Base-by-base conservation (phyloP, 2,113 vertebrate species). In the Galbula dea region DNA sequence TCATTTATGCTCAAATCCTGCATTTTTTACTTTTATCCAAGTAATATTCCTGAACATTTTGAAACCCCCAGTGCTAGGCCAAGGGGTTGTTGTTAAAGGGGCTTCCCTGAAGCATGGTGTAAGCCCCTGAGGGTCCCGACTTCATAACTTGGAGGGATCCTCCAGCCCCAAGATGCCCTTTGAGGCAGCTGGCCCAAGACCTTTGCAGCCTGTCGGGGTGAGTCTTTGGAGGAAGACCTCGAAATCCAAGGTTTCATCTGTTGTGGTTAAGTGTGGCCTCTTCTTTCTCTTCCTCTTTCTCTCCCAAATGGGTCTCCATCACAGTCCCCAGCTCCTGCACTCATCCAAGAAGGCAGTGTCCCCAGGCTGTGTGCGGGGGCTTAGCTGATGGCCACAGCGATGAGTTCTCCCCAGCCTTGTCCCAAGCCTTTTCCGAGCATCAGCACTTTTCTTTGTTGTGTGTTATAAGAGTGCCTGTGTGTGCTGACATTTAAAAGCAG, bases 401-500 rank as follows among this genome's bases (percentile, higher is more conserved):
- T 46, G 66, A 57, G 71, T 62, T 43, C 37, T 87, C 68, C 65
- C 89, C 82, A 77, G 87, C 61, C 63, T 39, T n/a, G 73, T 30
- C 82, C 81, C 6, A 2, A 51, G 92, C 92, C 73, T 89, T 95
- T 89, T 77, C 81, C 37, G 2, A 59, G 77, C 81, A 36, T 94
- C 95, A 89, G 82, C 91, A 66, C 67, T 71, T 95, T 80, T 61
- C 91, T 94, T 95, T 93, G 89, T 87, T 76, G 63, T 2, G 2
- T 0, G 1, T 66, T 54, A 3, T 55, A 69, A 90, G 89, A 41
- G 58, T 3, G 9, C 27, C 79, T 65, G 72, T 84, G 72, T 86
- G 77, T 41, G 0, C 30, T 48, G 96, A 88, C 95, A 78, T 96
- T 96, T 94, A 74, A 96, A 86, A 83, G 71, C 78, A 94, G 81